These are phyloP conservation scores for Diabrotica balteata DNA, from an alignment of 2,888 invertebrate species.

Conservation along the genomic window DNA sequence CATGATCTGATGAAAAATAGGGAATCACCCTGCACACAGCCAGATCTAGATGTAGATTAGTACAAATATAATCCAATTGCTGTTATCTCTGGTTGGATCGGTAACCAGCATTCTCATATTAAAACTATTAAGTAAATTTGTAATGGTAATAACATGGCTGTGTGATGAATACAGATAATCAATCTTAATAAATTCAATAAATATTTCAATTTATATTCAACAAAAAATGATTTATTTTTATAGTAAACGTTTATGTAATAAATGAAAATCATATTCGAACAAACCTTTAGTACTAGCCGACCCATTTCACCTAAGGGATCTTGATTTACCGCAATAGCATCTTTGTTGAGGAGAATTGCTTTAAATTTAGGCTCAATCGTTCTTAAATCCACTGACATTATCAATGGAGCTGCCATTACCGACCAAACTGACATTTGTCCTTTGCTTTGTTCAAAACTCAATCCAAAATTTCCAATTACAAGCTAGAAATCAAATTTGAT, in stretches of 20 bases:
- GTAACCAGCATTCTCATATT: too few species aligned
- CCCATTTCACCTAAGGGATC: conserved; percentile 73
- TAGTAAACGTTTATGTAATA: conserved; percentile 9
- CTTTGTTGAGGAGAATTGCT: conserved; percentile 69
- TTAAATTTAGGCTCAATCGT: conserved; percentile 66
- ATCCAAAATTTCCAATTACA: conserved; percentile 69
- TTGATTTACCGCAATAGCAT: conserved; percentile 72
- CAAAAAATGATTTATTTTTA: too few species aligned
- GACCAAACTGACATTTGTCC: conserved; percentile 80
- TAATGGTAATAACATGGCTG: too few species aligned
- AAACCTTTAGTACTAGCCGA: conserved; percentile 58
- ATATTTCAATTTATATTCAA: too few species aligned
- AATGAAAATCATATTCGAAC: conserved; percentile 8
- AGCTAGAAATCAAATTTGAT: conserved; percentile 53
- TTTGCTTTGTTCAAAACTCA: conserved; percentile 72
- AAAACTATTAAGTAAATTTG: too few species aligned
- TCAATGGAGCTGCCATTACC: conserved; percentile 73
- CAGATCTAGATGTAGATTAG: too few species aligned
- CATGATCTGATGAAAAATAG: too few species aligned
- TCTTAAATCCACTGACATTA: conserved; percentile 76
- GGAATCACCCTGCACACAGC: too few species aligned
- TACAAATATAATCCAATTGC: too few species aligned
- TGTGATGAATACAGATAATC: too few species aligned
- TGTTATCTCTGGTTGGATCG: too few species aligned
- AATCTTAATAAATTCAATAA: too few species aligned